These are phyloP conservation scores for Phoxinus phoxinus DNA, from an alignment of 2,113 vertebrate genomes.

Conservation along the genomic window DNA sequence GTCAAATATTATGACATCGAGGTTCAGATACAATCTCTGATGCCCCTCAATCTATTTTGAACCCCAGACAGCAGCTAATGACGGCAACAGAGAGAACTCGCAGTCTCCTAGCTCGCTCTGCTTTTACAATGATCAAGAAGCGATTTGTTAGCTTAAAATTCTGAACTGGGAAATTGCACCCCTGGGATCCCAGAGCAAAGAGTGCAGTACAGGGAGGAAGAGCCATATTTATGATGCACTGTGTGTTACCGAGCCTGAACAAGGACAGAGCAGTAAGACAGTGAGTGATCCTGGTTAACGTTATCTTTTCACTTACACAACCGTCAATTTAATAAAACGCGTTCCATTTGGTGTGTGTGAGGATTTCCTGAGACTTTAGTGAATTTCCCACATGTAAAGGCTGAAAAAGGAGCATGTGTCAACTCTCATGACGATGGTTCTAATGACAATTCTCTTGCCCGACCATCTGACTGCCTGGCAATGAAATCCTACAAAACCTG, in stretches of 20 bases:
- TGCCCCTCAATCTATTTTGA: constrained; percentile 41
- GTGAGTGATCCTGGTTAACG: not conserved
- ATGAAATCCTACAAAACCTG: constrained; percentile 12
- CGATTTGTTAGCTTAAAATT: constrained; percentile 73
- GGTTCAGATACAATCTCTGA: constrained; percentile 42
- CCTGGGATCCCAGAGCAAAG: constrained; percentile 66
- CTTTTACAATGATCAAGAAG: constrained; percentile 59
- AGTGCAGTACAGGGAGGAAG: constrained; percentile 52
- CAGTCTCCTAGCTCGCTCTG: constrained; percentile 62
- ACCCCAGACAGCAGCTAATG: constrained; percentile 62
- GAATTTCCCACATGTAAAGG: constrained; percentile 23
- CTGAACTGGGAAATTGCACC: constrained; percentile 71
- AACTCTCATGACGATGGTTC: constrained; percentile 25
- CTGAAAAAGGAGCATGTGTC: constrained; percentile 22
- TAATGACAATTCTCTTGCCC: constrained; percentile 33
- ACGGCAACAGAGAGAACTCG: constrained; percentile 64
- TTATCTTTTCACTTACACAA: not conserved
- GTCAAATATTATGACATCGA: constrained; percentile 59
- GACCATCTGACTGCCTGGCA: constrained; percentile 44
- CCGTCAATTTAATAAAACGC: not conserved
- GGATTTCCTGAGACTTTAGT: not conserved
- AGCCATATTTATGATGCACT: constrained; percentile 67
- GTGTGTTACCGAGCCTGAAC: constrained; percentile 64
- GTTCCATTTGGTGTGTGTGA: constrained; percentile 11
- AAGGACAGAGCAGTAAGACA: constrained; percentile 45